phyloP scores from a whole-genome alignment of 2,113 vertebrate genomes.

The Ariopsis seemanni region DNA sequence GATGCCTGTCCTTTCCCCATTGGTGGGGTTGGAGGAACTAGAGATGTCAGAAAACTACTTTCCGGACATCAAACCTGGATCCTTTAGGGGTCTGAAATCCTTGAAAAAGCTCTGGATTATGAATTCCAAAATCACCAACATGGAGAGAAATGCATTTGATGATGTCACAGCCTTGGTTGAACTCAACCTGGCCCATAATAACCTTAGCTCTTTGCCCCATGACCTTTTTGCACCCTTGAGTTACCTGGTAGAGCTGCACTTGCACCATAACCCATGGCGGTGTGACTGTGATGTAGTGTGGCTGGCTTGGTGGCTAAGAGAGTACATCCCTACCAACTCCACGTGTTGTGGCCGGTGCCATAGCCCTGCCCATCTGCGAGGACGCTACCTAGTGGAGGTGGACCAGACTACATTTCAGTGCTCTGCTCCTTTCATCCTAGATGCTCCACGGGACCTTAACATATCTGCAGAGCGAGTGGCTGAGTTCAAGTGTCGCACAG shows the following conservation, averaged over 20 bases:
- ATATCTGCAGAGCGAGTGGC: conserved; percentile 92
- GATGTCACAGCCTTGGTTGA: conserved; percentile 93
- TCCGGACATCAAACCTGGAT: conserved; percentile 86
- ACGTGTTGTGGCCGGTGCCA: conserved; percentile 97
- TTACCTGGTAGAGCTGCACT: conserved; percentile 93
- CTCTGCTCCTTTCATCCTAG: conserved; percentile 92
- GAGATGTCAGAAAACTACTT: conserved; percentile 98
- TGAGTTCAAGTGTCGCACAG: conserved; percentile 91
- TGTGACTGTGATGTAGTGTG: conserved; percentile 97
- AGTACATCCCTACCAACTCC: conserved; percentile 96
- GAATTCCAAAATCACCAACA: conserved; percentile 90
- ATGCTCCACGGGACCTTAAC: conserved; percentile 91
- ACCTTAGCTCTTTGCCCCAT: conserved; percentile 93
- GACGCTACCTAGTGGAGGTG: conserved; percentile 91
- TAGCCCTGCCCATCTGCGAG: conserved; percentile 86
- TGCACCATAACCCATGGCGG: conserved; percentile 97
- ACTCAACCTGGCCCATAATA: conserved; percentile 98
- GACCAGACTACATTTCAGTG: conserved; percentile 93
- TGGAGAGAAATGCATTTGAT: conserved; percentile 96
- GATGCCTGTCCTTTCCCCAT: conserved; percentile 88
- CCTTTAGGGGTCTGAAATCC: conserved; percentile 89
- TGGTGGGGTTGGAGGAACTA: conserved; percentile 92
- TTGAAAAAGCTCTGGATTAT: conserved; percentile 98
- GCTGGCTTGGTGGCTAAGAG: conserved; percentile 94
- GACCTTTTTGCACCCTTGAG: conserved; percentile 93